Base-by-base conservation (phyloP, 2,113 vertebrate species). In the Orientallactaga bullata region DNA sequence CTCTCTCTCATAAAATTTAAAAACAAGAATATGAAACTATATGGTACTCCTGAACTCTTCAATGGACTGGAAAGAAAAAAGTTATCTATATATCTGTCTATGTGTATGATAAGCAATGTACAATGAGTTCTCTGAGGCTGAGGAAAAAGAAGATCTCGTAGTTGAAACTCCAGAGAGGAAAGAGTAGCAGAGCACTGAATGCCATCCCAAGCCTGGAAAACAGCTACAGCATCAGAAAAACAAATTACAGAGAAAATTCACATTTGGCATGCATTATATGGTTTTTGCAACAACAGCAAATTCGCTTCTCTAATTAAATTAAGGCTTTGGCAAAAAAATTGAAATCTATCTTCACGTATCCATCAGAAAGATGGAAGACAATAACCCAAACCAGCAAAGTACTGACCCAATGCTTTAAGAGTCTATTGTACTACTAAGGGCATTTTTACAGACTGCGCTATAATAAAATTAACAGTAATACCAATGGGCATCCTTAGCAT, bases 301-400 rank as follows among this genome's bases (percentile, higher is more conserved):
- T 90, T 80, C 85, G 32, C 3, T 58, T 85, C 65, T 42, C 74
- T 85, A 85, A 90, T 90, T 85, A 85, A 93, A 85, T 69, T 92
- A 90, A 83, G 80, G 51, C 60, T 76, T 32, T 26, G 55, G n/a
- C 58, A 42, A 79, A 55, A 77, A 65, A 55, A 55, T 69, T n/a
- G 28, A 26, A 71, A 84, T 4, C 23, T 80, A 81, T 47, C 26
- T 26, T 83, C 77, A 89, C 72, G 4, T 37, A 79, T 30, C 16
- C 37, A 78, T 30, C 28, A 28, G 26, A 73, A 88, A 61, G 66
- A 74, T 15, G 9, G 1, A 73, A 69, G 82, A 80, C 39, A 51
- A 77, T 47, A 86, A 82, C 35, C 20, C 51, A 79, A 82, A 91
- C 66, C 0, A 90, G 20, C 37, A 94, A 94, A 37, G 37, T 20